These are phyloP conservation scores for Elmis aenea DNA, from an alignment of 2,888 invertebrate species.

Conservation along the genomic window DNA sequence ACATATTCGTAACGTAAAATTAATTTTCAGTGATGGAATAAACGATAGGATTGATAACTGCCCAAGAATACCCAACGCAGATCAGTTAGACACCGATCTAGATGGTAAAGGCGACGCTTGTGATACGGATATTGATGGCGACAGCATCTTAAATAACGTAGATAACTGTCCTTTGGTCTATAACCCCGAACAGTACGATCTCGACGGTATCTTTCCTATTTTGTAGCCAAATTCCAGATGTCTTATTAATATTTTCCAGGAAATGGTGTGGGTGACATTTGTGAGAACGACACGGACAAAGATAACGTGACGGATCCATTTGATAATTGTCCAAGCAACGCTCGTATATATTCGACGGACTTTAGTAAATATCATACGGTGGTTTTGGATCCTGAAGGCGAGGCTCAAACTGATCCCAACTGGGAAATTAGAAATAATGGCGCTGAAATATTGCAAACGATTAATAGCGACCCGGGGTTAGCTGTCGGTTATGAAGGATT, in stretches of 20 bases:
- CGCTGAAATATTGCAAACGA: conserved; percentile 77
- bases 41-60: conserved; percentile 89
- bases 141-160: conserved; percentile 65
- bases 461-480: conserved; percentile 87
- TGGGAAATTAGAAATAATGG: conserved; percentile 86
- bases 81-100: conserved; percentile 80
- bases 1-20: too few relatives aligned
- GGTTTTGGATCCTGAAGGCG: conserved; percentile 80
- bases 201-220: conserved; percentile 57
- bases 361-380: conserved; percentile 83
- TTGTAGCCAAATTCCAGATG: too few relatives aligned
- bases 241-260: conserved; percentile 46
- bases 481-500: conserved; percentile 81
- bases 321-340: conserved; percentile 89
- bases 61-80: conserved; percentile 74
- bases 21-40: conserved; percentile 67
- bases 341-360: conserved; percentile 77
- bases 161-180: conserved; percentile 80
- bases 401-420: conserved; percentile 83
- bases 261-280: conserved; percentile 72
- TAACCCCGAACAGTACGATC: conserved; percentile 74
- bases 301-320: conserved; percentile 69
- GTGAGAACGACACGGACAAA: conserved; percentile 74
- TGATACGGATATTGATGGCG: conserved; percentile 85
- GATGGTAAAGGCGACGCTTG: conserved; percentile 79